Evolutionary conservation across 2,113 vertebrate species (phyloP), one percentile per base, ranked within the genome.

Genomic region (Octodon degus): DNA sequence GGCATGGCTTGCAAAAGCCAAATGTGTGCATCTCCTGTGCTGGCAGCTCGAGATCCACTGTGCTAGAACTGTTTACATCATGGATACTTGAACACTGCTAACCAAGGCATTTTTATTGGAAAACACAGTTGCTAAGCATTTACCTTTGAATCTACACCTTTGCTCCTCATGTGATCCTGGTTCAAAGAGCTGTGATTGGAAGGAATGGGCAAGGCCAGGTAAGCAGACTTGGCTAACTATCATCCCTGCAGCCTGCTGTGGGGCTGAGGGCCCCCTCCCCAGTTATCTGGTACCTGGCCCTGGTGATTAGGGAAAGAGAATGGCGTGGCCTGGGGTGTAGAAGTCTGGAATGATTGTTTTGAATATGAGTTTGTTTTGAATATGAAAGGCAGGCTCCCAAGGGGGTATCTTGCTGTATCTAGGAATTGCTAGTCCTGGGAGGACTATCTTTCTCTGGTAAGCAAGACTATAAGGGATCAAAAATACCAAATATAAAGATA

Each of bases 31-130:
- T 89, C 50, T 87, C n/a, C 74, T 77, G n/a, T 92, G 77, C 1
- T 47, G 40, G 58, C 50, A 85, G 58, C 50, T 81, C 60, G 76
- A 80, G 74, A 84, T 92, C 2, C 17, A 72, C 76, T 16, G 0
- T n/a, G 12, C 81, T 84, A 60, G 63, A 24, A 68, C 70, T 68
- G 53, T 58, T 90, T 81, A 90, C 47, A 12, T 90, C 67, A 55
- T 47, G 37, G 80, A 92, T 88, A n/a, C 70, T 70, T 62, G 55
- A 47, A 60, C 65, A 34, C 17, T 58, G 55, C 40, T 50, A 84
- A 85, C 68, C 37, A 17, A 68, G 76, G 37, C 32, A 82, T 90
- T 92, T 95, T 95, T 27, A 87, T 72, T 90, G 90, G 30, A 83
- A 95, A 86, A 85, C 58, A 0, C n/a, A 90, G 32, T 37, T 85